Percentiles rank a stretch among this genome's conserved stretches.
Evolutionary conservation across 2,113 vertebrate species (phyloP).

Genomic region (Burhinus bistriatus): DNA sequence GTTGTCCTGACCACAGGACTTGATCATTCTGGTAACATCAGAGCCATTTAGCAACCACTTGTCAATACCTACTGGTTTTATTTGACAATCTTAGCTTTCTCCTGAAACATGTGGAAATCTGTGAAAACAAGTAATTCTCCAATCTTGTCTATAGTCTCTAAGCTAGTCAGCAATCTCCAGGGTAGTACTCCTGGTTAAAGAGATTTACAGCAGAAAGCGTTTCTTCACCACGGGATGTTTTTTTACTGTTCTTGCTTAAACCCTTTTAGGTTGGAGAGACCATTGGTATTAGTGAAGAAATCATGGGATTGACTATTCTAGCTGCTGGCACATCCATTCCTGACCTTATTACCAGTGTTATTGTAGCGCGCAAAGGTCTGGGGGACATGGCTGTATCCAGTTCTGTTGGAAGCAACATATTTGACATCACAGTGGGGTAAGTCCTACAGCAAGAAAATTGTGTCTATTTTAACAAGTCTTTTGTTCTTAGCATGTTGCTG

Average conservation of each 20-base stretch:
- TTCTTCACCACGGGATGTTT: not conserved
- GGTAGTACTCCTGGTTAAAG: not conserved
- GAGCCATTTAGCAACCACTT: not conserved
- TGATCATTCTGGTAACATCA: not conserved
- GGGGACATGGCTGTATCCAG: constrained; percentile 97
- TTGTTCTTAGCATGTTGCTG: not conserved
- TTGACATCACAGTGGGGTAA: constrained; percentile 96
- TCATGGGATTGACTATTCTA: constrained; percentile 95
- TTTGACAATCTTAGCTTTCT: not conserved
- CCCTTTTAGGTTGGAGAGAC: constrained; percentile 89
- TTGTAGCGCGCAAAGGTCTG: constrained; percentile 94
- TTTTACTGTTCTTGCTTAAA: not conserved
- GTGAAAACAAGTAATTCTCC: not conserved
- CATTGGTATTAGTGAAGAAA: constrained; percentile 94
- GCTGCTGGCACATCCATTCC: constrained; percentile 95
- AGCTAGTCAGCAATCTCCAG: not conserved
- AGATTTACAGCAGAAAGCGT: not conserved
- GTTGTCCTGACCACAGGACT: not conserved
- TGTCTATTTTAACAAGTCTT: not conserved
- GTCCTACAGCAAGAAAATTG: constrained; percentile 22
- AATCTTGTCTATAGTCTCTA: not conserved
- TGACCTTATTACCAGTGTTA: constrained; percentile 95
- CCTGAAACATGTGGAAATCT: not conserved
- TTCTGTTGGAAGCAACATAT: constrained; percentile 96
- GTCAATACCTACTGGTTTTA: not conserved